A percentile compares a stretch with the other conserved stretches of the same genome.
phyloP scores from a whole-genome alignment of 2,888 invertebrate genomes.

The Agrilus mali region DNA sequence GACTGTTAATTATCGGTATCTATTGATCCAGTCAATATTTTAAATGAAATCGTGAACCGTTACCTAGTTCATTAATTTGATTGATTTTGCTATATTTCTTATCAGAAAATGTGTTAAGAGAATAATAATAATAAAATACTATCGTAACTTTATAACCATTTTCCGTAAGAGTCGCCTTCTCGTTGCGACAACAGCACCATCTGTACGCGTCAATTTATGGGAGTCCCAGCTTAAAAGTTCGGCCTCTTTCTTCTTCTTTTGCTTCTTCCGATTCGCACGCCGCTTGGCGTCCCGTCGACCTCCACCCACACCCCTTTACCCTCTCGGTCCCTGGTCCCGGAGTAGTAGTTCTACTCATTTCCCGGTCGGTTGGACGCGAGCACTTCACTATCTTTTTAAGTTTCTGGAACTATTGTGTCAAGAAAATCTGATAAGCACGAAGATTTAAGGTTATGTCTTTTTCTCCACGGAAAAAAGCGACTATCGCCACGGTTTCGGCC shows the following conservation, averaged over 20 bases:
- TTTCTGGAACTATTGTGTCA: slow-evolving; percentile 36
- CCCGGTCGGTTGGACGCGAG: slow-evolving; percentile 31
- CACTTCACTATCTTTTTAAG: slow-evolving; percentile 35
- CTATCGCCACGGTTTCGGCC: no score
- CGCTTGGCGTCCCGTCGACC: not conserved
- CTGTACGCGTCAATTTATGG: slow-evolving; percentile 33
- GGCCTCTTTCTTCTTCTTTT: not conserved
- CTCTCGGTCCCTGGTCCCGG: slow-evolving; percentile 4
- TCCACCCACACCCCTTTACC: not conserved
- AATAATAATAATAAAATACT: no score
- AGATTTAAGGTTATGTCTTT: slow-evolving; percentile 24
- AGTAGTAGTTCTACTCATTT: slow-evolving; percentile 30
- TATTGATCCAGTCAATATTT: no score
- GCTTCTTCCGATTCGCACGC: not conserved
- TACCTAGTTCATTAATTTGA: no score
- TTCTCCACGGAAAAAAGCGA: not conserved
- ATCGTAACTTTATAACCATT: no score
- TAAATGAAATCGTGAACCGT: no score
- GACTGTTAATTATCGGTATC: no score
- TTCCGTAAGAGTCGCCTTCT: slow-evolving; percentile 22
- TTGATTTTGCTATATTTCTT: no score
- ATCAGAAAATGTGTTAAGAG: no score
- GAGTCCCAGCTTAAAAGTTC: slow-evolving; percentile 31
- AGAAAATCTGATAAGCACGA: slow-evolving; percentile 31
- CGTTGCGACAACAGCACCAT: slow-evolving; percentile 30